Conservation (phyloP, 2,888 invertebrate species). For the Didymodactylos carnosus region DNA sequence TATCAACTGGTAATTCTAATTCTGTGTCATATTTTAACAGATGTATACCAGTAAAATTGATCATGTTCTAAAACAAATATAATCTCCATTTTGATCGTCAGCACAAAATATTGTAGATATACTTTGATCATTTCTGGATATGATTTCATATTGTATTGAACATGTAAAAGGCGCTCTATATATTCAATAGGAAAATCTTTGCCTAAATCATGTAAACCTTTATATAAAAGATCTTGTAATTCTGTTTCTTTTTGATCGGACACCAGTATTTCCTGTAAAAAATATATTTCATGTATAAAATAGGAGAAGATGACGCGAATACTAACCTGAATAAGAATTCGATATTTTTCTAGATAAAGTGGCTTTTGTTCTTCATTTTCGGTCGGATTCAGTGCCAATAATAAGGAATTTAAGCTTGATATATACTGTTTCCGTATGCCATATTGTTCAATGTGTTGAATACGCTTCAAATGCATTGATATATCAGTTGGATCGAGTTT, state of each 20-base stretch:
- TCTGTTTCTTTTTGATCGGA: neutral
- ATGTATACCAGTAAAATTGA: neutral
- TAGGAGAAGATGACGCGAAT: no score
- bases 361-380: neutral
- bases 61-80: neutral
- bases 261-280: neutral
- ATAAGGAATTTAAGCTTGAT: slow-evolving; percentile 19
- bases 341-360: neutral
- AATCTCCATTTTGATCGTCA: no score
- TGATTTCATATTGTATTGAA: neutral
- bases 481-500: slow-evolving; percentile 51
- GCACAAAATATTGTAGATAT: neutral
- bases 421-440: slow-evolving; percentile 40
- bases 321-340: neutral
- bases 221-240: neutral
- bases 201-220: neutral
- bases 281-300: neutral
- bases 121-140: neutral
- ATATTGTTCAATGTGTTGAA: slow-evolving; percentile 47
- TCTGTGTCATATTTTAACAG: neutral
- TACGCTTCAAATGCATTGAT: slow-evolving; percentile 50
- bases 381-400: neutral
- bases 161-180: neutral
- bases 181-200: neutral
- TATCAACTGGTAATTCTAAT: neutral